Evolutionary conservation across 2,888 invertebrate genomes (phyloP).

Genomic region (Latrodectus elegans): DNA sequence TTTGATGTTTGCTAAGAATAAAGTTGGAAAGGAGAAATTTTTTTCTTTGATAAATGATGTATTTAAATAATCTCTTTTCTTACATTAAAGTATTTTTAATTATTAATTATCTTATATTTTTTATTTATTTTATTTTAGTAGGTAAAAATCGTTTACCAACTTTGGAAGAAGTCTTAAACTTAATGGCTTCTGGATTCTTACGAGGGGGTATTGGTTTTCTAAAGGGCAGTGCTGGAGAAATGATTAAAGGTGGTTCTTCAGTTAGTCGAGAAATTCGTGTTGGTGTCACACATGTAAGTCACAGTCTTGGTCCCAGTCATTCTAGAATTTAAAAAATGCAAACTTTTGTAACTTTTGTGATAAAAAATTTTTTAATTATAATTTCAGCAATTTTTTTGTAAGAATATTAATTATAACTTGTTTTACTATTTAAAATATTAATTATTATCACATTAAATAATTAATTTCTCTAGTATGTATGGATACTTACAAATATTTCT

Average conservation of each 20-base stretch:
- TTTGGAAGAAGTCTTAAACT: slow-evolving; percentile 91
- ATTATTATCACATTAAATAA: too few relatives aligned
- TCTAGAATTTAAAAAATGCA: too few relatives aligned
- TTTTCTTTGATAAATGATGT: too few relatives aligned
- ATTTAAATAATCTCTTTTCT: not conserved
- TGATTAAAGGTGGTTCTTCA: slow-evolving; percentile 94
- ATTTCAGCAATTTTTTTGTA: too few relatives aligned
- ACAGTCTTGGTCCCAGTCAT: not conserved
- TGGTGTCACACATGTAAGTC: slow-evolving; percentile 94
- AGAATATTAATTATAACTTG: too few relatives aligned
- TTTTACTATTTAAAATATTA: too few relatives aligned
- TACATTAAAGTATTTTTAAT: not conserved
- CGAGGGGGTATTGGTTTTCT: slow-evolving; percentile 92
- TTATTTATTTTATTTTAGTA: slow-evolving; percentile 35
- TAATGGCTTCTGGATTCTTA: slow-evolving; percentile 94
- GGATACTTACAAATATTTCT: too few relatives aligned
- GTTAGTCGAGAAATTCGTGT: slow-evolving; percentile 97
- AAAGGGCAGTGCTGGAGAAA: slow-evolving; percentile 90
- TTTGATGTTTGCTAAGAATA: too few relatives aligned
- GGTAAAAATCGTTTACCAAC: slow-evolving; percentile 74
- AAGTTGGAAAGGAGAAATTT: too few relatives aligned
- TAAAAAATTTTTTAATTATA: too few relatives aligned
- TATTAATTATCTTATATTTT: not conserved
- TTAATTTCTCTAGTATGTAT: too few relatives aligned
- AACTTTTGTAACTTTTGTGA: too few relatives aligned